Evolutionary conservation across 1,140 invertebrate genomes (phyloP), one percentile per base, ranked within the genome.

Genomic region (Chionoecetes opilio): DNA sequence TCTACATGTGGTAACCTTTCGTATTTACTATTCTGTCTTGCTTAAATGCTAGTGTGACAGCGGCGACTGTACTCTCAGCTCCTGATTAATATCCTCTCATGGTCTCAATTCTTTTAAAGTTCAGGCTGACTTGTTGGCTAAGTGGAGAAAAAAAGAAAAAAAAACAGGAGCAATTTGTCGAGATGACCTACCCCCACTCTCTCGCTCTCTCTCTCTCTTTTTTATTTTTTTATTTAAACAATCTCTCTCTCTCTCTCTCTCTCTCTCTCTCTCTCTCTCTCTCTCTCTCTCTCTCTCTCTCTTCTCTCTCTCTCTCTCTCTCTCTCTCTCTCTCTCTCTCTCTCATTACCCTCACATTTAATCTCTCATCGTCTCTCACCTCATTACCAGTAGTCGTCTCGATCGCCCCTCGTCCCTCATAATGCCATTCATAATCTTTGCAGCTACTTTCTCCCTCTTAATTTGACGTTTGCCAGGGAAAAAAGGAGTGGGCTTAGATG

Each of bases 171-270:
- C 85, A 37, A 87, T 38, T 87, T 37, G 34, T 87, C 34, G 29
- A 17, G 37, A 37, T 87, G 32, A 17, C 32, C 37, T 34, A 8
- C 29, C 37, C 82, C 32, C 84, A 17, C 84, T 37, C 35, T 86
- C 84, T 37, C 35, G 14, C 84, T 86, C 84, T 86, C 84, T 86
- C 84, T 86, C 84, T 86, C 82, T 84, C 82, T 84, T 21, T 84
- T 32, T 87, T n/a, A n/a, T n/a, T n/a, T n/a, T n/a, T n/a, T n/a
- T n/a, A n/a, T n/a, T n/a, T n/a, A n/a, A n/a, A n/a, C n/a, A n/a
- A 2, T 32, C 86, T 35, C 86, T 32, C n/a, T 29, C 86, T 87
- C 86, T 87, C 86, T 87, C 86, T 87, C 86, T 87, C 86, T 35
- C 86, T 2, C 86, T 2, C 11, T 35, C 2, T 6, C 31, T 29